Base-by-base conservation (phyloP, 2,797 vertebrate genomes). In the Arremon aurantiirostris region DNA sequence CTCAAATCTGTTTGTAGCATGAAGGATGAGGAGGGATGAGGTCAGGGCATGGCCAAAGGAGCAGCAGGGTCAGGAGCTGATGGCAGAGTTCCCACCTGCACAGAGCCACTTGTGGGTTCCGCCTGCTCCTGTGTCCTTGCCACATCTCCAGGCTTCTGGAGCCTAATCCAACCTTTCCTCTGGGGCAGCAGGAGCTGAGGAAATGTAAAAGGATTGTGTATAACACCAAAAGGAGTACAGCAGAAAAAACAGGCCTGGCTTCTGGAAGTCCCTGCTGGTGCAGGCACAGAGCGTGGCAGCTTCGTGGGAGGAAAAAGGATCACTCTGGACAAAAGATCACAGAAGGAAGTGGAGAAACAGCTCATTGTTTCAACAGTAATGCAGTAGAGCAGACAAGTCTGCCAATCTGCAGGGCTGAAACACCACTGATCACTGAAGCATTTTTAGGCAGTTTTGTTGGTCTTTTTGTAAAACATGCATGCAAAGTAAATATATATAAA, bases 1-100 rank as follows among this genome's bases (percentile, higher is more conserved):
- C 57, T 14, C 5, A 60, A 20, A 1, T 9, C 37, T 1, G 0
- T 23, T 73, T 56, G 27, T 70, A 13, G 19, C 13, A 2, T 11
- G n/a, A 68, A 28, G 34, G 34, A 13, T 32, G 55, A 83, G 27
- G 24, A 76, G 59, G 57, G 81, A 26, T 0, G 24, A 83, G 42
- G 12, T n/a, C 34, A 55, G n/a, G 34, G 13, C 4, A 20, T 4
- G 27, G 39, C 28, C 13, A n/a, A 18, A 60, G 50, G 32, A 47
- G 14, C 6, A 6, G 42, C 24, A 39, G 21, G 26, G 21, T 44
- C 34, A 16, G 11, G 12, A 16, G 15, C 39, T 64, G 21, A 17
- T 24, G 35, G n/a, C 42, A 69, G 28, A 34, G 30, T 7, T 82
- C 44, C 37, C 30, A 1, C 17, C 30, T 57, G 18, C 26, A 15